These are phyloP conservation scores for Ceramica pisi DNA, from an alignment of 2,888 invertebrate species.

Conservation along the genomic window DNA sequence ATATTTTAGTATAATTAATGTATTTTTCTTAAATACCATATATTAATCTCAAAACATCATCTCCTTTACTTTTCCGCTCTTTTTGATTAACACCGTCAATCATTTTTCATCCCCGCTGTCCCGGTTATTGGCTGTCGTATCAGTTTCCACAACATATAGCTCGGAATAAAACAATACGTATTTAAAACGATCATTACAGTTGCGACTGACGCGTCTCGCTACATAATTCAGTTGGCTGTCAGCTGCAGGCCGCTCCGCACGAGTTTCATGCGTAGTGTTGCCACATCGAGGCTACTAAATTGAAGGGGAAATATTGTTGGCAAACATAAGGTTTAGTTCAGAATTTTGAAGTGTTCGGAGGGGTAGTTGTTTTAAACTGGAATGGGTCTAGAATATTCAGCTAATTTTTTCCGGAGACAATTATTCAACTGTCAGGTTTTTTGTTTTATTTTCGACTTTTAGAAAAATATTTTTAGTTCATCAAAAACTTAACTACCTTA, in stretches of 20 bases:
- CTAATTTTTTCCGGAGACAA: background rate
- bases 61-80: background rate
- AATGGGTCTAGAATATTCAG: background rate
- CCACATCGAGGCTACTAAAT: constrained; percentile 50
- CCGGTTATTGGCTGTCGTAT: constrained; percentile 58
- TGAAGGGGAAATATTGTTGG: constrained; percentile 48
- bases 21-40: background rate
- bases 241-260: constrained; percentile 66
- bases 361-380: background rate
- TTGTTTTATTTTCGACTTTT: background rate
- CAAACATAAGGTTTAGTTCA: constrained; percentile 9
- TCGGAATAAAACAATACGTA: constrained; percentile 64
- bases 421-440: background rate
- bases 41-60: background rate
- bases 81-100: constrained; percentile 34
- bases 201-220: constrained; percentile 67
- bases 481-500: background rate
- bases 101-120: constrained; percentile 15
- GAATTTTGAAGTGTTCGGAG: background rate
- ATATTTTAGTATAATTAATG: background rate
- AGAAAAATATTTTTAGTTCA: background rate
- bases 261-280: constrained; percentile 61
- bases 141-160: constrained; percentile 44
- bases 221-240: constrained; percentile 74
- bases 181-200: constrained; percentile 65